Evolutionary conservation across 2,888 invertebrate genomes (phyloP).

Genomic region (Boloria selene): DNA sequence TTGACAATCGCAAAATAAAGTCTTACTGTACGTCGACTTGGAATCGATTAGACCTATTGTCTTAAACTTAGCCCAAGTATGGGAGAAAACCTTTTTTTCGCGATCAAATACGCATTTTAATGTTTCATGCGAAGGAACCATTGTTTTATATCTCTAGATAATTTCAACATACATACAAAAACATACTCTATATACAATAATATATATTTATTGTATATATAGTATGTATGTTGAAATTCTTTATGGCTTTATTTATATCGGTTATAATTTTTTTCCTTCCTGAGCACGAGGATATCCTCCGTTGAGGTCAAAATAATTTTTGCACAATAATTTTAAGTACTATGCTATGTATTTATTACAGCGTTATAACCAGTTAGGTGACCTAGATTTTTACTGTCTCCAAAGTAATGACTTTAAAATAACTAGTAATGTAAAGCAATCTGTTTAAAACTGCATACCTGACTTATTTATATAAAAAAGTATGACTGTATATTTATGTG

Average conservation of each 20-base stretch:
- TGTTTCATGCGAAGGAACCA: too few relatives aligned
- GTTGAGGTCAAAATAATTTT: conserved; percentile 30
- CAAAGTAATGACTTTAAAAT: conserved; percentile 6
- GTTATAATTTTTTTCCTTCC: conserved; percentile 35
- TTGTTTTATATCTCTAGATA: too few relatives aligned
- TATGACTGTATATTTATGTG: too few relatives aligned
- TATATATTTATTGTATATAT: too few relatives aligned
- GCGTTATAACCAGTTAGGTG: conserved; percentile 11
- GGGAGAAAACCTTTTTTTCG: too few relatives aligned
- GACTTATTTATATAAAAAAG: too few relatives aligned
- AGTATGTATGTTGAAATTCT: too few relatives aligned
- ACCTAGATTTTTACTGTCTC: conserved; percentile 14
- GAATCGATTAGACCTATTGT: too few relatives aligned
- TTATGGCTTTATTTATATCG: conserved; percentile 16
- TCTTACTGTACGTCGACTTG: too few relatives aligned
- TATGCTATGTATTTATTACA: neutral
- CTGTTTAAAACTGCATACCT: neutral
- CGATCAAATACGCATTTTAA: too few relatives aligned
- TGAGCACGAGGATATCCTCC: conserved; percentile 35
- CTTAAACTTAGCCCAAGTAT: too few relatives aligned
- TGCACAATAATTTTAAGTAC: conserved; percentile 16
- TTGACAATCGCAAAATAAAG: too few relatives aligned
- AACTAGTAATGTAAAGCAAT: neutral
- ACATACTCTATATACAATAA: neutral
- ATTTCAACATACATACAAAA: neutral